Evolutionary conservation across 2,888 invertebrate species (phyloP).

Genomic region (Malthinus flaveolus): DNA sequence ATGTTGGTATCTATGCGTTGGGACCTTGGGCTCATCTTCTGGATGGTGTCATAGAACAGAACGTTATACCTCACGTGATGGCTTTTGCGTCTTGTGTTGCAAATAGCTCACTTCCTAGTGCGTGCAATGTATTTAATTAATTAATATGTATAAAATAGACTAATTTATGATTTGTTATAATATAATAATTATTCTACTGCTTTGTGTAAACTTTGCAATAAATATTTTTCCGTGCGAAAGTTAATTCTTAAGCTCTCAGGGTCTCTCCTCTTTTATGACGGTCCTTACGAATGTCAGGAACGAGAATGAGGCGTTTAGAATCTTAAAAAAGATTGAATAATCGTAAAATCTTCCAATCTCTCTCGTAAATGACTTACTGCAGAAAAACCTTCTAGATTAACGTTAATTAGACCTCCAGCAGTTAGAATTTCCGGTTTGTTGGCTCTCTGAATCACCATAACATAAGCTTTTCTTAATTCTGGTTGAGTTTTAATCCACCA

Average conservation of each 20-base stretch:
- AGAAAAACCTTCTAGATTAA: neutral
- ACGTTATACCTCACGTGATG: slow-evolving; percentile 74
- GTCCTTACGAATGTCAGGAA: too few species aligned
- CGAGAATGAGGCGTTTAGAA: too few species aligned
- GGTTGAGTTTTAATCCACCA: slow-evolving; percentile 5
- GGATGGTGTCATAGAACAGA: slow-evolving; percentile 78
- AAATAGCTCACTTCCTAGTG: neutral
- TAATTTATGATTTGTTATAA: too few species aligned
- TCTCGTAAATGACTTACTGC: neutral
- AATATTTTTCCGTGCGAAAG: too few species aligned
- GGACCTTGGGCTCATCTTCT: slow-evolving; percentile 83
- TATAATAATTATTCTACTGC: too few species aligned
- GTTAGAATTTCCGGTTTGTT: slow-evolving; percentile 5
- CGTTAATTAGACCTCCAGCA: neutral
- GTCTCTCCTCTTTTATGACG: too few species aligned
- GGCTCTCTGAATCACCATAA: slow-evolving; percentile 2
- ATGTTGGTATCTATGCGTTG: slow-evolving; percentile 75
- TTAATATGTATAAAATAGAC: too few species aligned
- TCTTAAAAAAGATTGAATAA: too few species aligned
- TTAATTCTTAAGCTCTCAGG: too few species aligned
- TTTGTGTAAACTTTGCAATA: too few species aligned
- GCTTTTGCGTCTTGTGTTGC: slow-evolving; percentile 74
- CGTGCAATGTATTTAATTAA: neutral
- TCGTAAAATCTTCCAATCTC: too few species aligned
- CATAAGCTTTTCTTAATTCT: neutral